Conservation (phyloP, 2,888 invertebrate species). For the Prenolepis imparis region DNA sequence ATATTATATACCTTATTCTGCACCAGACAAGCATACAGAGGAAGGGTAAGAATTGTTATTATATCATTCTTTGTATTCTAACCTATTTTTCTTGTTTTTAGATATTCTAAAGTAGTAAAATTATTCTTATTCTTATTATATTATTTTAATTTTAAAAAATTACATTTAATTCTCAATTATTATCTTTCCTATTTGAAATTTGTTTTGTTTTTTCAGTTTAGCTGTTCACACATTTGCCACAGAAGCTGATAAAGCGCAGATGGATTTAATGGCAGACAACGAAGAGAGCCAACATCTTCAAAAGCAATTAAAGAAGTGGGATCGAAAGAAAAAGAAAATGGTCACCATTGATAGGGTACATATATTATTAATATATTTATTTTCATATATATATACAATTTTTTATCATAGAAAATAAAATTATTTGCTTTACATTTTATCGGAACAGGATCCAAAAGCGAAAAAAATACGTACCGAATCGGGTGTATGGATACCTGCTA, state of each 20-base stretch:
- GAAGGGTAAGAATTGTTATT: slow-evolving; percentile 88
- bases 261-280: slow-evolving; percentile 95
- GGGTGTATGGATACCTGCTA: slow-evolving; percentile 97
- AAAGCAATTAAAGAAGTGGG: slow-evolving; percentile 93
- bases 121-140: neutral
- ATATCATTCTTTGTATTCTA: slow-evolving; percentile 6
- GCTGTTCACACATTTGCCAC: slow-evolving; percentile 93
- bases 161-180: neutral
- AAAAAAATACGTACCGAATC: slow-evolving; percentile 98
- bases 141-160: neutral
- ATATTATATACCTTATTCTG: slow-evolving; percentile 95
- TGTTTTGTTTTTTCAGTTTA: slow-evolving; percentile 87
- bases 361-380: slow-evolving; percentile 37
- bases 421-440: slow-evolving; percentile 14
- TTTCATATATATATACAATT: slow-evolving; percentile 72
- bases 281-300: slow-evolving; percentile 89
- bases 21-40: slow-evolving; percentile 95
- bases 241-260: slow-evolving; percentile 92
- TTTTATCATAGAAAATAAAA: slow-evolving; percentile 63
- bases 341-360: slow-evolving; percentile 90
- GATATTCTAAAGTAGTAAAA: neutral
- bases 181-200: slow-evolving; percentile 6
- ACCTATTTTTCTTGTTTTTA: neutral
- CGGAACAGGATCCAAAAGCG: slow-evolving; percentile 87
- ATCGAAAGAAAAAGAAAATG: slow-evolving; percentile 98